Conservation (phyloP, 2,888 invertebrate genomes). For the Tupiocoris notatus region DNA sequence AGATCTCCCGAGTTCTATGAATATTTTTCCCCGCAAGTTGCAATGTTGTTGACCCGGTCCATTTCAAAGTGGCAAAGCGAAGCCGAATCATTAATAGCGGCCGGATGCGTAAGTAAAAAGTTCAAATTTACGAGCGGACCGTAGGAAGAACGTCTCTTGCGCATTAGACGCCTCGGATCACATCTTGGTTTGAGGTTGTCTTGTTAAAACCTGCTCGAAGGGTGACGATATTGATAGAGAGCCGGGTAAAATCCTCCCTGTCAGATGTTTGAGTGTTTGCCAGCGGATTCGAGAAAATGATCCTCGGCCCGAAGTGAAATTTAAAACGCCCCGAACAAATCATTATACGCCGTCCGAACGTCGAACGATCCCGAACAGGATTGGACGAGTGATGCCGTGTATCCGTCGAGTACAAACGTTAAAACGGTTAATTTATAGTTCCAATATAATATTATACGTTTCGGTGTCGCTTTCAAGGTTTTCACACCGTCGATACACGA, state of each 20-base stretch:
- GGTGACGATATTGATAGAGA: neutral
- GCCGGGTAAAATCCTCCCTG: neutral
- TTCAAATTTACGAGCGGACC: neutral
- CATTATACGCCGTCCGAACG: neutral
- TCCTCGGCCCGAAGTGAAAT: neutral
- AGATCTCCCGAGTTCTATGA: neutral
- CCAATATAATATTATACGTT: neutral
- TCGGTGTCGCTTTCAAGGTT: neutral
- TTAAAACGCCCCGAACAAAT: conserved; percentile 18
- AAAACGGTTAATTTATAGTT: conserved; percentile 4
- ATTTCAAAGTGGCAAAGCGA: neutral
- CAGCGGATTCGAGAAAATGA: neutral
- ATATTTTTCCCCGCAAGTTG: neutral
- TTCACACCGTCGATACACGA: neutral
- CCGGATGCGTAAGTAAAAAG: neutral
- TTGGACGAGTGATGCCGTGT: conserved; percentile 5
- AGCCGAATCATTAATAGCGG: neutral
- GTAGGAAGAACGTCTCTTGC: too few species aligned
- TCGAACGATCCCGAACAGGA: neutral
- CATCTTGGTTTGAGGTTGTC: neutral
- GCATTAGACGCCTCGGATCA: neutral
- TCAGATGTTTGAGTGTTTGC: neutral
- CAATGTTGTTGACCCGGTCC: neutral
- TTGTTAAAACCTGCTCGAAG: neutral
- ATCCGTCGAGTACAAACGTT: neutral